Conservation (phyloP, 2,797 vertebrate species). For the Hybognathus amarus region DNA sequence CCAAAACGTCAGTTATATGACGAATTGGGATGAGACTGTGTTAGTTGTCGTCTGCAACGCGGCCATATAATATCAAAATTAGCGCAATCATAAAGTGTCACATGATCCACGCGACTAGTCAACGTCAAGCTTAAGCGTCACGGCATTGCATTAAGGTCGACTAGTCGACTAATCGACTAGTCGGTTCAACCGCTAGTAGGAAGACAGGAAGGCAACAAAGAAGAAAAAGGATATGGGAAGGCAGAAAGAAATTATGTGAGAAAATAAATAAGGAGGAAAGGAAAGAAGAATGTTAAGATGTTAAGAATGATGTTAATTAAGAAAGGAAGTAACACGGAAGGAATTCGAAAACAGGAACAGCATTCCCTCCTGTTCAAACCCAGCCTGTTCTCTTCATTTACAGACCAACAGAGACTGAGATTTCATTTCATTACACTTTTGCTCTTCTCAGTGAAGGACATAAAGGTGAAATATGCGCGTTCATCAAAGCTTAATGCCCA, state of each 20-base stretch:
- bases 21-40: no score
- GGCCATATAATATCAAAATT: no score
- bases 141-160: no score
- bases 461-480: slow-evolving; percentile 36
- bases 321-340: neutral
- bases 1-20: no score
- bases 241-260: neutral
- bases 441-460: slow-evolving; percentile 20
- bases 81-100: no score
- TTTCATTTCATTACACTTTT: slow-evolving; percentile 30
- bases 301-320: neutral
- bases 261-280: neutral
- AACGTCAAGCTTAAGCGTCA: no score
- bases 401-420: slow-evolving; percentile 32
- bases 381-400: slow-evolving; percentile 3
- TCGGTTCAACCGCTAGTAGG: no score
- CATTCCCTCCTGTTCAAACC: neutral
- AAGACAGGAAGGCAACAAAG: neutral
- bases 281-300: neutral
- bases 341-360: slow-evolving; percentile 10
- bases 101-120: no score
- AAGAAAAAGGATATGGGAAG: neutral
- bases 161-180: no score
- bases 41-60: no score
- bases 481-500: slow-evolving; percentile 46